Conservation (phyloP, 2,888 invertebrate species). For the Drosophila borealis region DNA sequence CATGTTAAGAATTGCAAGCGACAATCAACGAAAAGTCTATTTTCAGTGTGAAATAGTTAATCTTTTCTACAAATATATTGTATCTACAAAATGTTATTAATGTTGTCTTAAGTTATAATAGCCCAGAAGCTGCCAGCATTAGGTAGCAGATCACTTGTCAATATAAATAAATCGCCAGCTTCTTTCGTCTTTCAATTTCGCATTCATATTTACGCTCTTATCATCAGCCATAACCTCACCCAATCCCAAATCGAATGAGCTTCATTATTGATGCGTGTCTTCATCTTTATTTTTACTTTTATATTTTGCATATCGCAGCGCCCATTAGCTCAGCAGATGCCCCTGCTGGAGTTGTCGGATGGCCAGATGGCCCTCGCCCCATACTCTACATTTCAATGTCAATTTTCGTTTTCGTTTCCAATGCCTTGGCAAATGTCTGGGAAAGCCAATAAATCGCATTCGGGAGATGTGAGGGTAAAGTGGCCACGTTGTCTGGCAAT, state of each 20-base stretch:
- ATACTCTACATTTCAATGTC: conserved; percentile 70
- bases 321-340: conserved; percentile 56
- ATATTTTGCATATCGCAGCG: conserved; percentile 57
- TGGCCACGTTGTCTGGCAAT: conserved; percentile 67
- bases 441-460: conserved; percentile 37
- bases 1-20: too few species aligned
- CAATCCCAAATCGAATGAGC: conserved; percentile 34
- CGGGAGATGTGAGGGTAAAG: conserved; percentile 17
- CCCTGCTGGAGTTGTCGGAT: conserved; percentile 4
- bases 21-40: too few species aligned
- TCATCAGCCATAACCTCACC: conserved; percentile 60
- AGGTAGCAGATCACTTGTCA: too few species aligned
- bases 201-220: conserved; percentile 32
- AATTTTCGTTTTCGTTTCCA: conserved; percentile 51
- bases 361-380: conserved; percentile 60
- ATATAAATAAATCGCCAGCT: too few species aligned
- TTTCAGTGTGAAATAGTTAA: too few species aligned
- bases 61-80: too few species aligned
- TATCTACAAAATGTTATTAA: too few species aligned
- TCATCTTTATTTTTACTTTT: neutral
- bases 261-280: conserved; percentile 12
- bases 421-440: conserved; percentile 45
- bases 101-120: too few species aligned
- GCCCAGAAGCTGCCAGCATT: too few species aligned
- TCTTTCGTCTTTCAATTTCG: conserved; percentile 16